phyloP scores from a whole-genome alignment of 2,797 vertebrate genomes.

The Premnoplex brunnescens region DNA sequence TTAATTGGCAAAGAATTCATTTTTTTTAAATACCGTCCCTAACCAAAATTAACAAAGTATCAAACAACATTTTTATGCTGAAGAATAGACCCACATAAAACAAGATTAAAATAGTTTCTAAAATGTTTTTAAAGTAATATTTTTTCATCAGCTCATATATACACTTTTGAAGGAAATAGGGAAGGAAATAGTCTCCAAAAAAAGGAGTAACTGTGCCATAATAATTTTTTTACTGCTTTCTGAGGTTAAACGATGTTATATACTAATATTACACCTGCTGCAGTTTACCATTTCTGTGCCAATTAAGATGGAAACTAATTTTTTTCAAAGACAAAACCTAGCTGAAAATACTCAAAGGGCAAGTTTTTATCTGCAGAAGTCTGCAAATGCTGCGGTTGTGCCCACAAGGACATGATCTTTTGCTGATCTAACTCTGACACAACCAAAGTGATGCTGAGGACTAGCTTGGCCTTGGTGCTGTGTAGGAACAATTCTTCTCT shows the following conservation, averaged over 20 bases:
- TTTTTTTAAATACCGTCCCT: background rate
- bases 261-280: background rate
- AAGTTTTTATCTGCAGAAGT: background rate
- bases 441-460: background rate
- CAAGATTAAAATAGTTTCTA: background rate
- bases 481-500: background rate
- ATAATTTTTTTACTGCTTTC: background rate
- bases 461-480: background rate
- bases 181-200: background rate
- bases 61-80: background rate
- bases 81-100: fast-evolving
- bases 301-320: background rate
- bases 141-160: background rate
- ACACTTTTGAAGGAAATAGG: background rate
- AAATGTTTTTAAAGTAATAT: background rate
- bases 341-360: background rate
- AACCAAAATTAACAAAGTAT: background rate
- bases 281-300: background rate
- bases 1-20: background rate
- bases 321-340: background rate
- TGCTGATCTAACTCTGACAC: background rate
- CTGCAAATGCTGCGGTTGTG: background rate
- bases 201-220: background rate
- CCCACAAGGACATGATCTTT: background rate
- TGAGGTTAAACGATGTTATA: background rate